Conservation (phyloP, 2,888 invertebrate species). For the Sarcophaga carnaria region DNA sequence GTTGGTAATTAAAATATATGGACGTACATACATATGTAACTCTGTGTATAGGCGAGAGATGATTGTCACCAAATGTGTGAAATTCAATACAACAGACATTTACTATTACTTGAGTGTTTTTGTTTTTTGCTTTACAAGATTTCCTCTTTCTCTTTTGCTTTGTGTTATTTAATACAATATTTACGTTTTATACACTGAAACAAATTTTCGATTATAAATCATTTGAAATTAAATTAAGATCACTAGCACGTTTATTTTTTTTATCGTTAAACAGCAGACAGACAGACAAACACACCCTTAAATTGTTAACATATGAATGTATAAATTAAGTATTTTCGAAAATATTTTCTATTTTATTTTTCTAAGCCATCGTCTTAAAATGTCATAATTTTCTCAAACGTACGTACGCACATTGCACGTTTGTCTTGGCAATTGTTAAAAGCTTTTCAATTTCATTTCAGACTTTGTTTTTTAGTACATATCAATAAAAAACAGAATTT, state of each 20-base stretch:
- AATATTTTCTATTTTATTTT: too few relatives aligned
- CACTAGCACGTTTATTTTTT: too few relatives aligned
- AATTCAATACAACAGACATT: slow-evolving; percentile 49
- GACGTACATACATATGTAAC: not conserved
- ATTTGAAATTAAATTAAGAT: not conserved
- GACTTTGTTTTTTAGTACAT: too few relatives aligned
- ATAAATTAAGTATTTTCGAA: not conserved
- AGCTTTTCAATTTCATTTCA: too few relatives aligned
- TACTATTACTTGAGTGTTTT: slow-evolving; percentile 9
- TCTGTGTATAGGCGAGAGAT: slow-evolving; percentile 1
- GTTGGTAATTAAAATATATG: slow-evolving; percentile 49
- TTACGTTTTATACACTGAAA: slow-evolving; percentile 22
- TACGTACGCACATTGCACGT: too few relatives aligned
- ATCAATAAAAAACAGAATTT: too few relatives aligned
- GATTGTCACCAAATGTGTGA: slow-evolving; percentile 56
- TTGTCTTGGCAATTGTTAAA: too few relatives aligned
- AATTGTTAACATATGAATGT: not conserved
- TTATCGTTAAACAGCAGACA: not conserved
- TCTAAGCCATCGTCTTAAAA: too few relatives aligned
- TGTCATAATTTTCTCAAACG: too few relatives aligned
- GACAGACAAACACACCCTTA: not conserved
- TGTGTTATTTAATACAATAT: not conserved
- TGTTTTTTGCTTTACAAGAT: not conserved
- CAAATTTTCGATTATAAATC: slow-evolving; percentile 13
- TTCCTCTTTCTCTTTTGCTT: not conserved